Evolutionary conservation across 2,888 invertebrate species (phyloP).

Genomic region (Melanotus villosus): DNA sequence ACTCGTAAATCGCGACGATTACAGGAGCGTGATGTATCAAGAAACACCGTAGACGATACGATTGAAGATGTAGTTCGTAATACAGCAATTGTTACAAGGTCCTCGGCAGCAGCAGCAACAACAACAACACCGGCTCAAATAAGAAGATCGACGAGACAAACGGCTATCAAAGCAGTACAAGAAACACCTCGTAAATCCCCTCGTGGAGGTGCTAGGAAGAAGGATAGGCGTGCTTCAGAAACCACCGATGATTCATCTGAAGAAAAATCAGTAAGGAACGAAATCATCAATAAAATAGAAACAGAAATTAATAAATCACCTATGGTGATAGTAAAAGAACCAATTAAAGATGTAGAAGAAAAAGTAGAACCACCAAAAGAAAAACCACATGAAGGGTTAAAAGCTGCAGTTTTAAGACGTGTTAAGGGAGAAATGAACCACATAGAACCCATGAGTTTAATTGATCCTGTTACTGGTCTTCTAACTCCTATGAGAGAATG

Average conservation of each 20-base stretch:
- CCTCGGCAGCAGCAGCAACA: constrained; percentile 64
- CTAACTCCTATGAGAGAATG: constrained; percentile 79
- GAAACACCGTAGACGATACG: constrained; percentile 87
- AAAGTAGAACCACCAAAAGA: constrained; percentile 45
- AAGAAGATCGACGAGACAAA: constrained; percentile 73
- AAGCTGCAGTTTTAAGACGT: constrained; percentile 65
- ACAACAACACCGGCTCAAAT: constrained; percentile 67
- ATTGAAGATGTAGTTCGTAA: constrained; percentile 92
- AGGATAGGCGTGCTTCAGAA: constrained; percentile 77
- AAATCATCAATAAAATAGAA: constrained; percentile 5
- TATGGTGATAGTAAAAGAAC: constrained; percentile 35
- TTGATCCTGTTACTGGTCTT: constrained; percentile 83
- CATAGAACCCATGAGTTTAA: constrained; percentile 76
- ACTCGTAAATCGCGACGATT: constrained; percentile 87
- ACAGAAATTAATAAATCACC: constrained; percentile 11
- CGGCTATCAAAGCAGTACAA: constrained; percentile 59
- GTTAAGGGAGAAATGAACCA: constrained; percentile 65
- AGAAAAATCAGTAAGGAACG: constrained; percentile 68
- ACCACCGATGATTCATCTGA: constrained; percentile 77
- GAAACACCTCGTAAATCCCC: constrained; percentile 74
- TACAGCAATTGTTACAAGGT: constrained; percentile 67
- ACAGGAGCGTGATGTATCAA: constrained; percentile 82
- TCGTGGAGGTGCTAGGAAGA: constrained; percentile 74
- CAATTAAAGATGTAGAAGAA: constrained; percentile 44
- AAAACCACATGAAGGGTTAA: constrained; percentile 64